phyloP scores from a whole-genome alignment of 1,140 invertebrate genomes.

The Pantala flavescens region DNA sequence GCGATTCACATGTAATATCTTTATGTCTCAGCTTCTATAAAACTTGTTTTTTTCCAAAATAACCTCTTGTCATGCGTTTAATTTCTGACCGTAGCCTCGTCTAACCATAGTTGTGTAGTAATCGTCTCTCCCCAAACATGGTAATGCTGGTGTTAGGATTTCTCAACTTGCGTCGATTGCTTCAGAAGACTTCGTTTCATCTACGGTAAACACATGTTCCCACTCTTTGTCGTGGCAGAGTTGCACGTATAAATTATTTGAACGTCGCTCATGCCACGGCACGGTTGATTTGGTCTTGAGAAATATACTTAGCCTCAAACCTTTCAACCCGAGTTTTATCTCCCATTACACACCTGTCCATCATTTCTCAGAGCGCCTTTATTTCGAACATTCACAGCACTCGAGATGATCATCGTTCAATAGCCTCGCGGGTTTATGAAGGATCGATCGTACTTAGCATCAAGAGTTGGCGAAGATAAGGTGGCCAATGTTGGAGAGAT shows the following conservation, averaged over 20 bases:
- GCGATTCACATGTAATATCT: not conserved
- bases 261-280: too few species aligned
- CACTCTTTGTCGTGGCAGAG: too few species aligned
- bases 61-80: not conserved
- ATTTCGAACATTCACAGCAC: not conserved
- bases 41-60: conserved; percentile 6
- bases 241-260: too few species aligned
- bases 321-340: not conserved
- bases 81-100: not conserved
- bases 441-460: not conserved
- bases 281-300: not conserved
- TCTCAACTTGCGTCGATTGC: too few species aligned
- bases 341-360: too few species aligned
- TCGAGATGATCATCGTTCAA: not conserved
- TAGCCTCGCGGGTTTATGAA: not conserved
- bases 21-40: conserved; percentile 6
- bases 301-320: not conserved
- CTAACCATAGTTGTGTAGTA: too few species aligned
- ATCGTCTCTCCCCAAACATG: too few species aligned
- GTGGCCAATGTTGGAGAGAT: not conserved
- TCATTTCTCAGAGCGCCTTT: not conserved
- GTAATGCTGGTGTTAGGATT: too few species aligned
- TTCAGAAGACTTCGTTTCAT: too few species aligned
- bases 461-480: not conserved
- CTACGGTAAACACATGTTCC: too few species aligned